These are phyloP conservation scores for Micrasema longulum DNA, from an alignment of 1,140 invertebrate genomes.

Conservation along the genomic window DNA sequence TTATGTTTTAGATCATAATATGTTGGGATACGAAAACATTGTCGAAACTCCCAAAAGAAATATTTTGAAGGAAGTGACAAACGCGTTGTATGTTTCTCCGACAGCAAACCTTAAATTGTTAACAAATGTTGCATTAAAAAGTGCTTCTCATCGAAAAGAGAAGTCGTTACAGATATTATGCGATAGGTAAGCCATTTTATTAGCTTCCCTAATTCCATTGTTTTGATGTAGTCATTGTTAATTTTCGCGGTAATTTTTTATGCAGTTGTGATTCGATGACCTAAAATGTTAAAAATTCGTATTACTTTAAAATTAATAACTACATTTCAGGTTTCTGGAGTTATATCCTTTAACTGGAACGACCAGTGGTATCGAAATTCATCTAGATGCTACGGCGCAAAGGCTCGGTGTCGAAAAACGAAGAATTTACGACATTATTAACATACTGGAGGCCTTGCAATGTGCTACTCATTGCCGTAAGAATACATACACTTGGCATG, in stretches of 20 bases:
- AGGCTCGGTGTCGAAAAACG: conserved; percentile 73
- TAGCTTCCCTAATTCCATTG: conserved; percentile 4
- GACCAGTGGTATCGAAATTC: conserved; percentile 64
- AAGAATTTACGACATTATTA: conserved; percentile 83
- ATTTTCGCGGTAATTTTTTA: conserved; percentile 21
- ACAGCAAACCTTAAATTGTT: conserved; percentile 71
- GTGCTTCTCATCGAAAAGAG: conserved; percentile 67
- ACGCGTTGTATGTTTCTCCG: conserved; percentile 68
- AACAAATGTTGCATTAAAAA: conserved; percentile 70
- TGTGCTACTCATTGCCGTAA: conserved; percentile 74
- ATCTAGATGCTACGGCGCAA: conserved; percentile 69
- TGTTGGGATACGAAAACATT: conserved; percentile 38
- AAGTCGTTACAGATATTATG: conserved; percentile 71
- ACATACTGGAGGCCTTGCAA: conserved; percentile 79
- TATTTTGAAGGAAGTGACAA: conserved; percentile 68
- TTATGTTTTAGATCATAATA: conserved; percentile 37
- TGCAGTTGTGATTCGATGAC: conserved; percentile 9
- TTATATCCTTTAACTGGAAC: conserved; percentile 67
- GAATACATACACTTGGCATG: conserved; percentile 73
- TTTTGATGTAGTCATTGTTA: background rate
- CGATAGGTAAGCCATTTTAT: conserved; percentile 65
- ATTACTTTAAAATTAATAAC: conserved; percentile 11
- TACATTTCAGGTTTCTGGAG: conserved; percentile 67
- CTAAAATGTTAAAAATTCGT: too few species aligned
- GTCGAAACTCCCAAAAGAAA: conserved; percentile 67